phyloP scores from a whole-genome alignment of 2,797 vertebrate genomes.

The Sebastes melanostomus region DNA sequence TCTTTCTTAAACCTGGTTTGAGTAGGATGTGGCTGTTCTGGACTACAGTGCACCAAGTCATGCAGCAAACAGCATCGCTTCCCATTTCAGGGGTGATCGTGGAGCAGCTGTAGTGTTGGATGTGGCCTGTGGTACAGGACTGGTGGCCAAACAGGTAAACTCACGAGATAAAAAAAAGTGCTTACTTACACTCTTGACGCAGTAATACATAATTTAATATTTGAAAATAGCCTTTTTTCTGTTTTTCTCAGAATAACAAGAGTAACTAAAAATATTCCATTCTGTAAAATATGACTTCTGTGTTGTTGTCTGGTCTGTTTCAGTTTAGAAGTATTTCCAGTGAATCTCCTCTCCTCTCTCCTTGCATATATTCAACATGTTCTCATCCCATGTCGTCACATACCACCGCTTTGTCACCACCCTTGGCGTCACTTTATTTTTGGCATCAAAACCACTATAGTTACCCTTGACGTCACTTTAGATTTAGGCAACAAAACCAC shows the following conservation, averaged over 20 bases:
- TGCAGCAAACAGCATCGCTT: slow-evolving; percentile 81
- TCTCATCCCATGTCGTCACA: no score
- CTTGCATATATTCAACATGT: not conserved
- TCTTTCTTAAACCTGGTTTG: not conserved
- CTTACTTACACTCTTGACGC: not conserved
- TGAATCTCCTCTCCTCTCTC: not conserved
- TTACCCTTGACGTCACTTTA: no score
- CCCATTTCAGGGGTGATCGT: slow-evolving; percentile 69
- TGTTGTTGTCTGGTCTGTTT: not conserved
- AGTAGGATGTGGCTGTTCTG: slow-evolving; percentile 85
- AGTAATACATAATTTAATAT: not conserved
- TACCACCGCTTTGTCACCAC: no score
- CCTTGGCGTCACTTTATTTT: no score
- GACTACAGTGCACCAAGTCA: slow-evolving; percentile 86
- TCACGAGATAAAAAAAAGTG: not conserved
- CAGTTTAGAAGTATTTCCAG: not conserved
- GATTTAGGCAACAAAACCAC: no score
- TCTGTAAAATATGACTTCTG: not conserved
- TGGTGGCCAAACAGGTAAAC: slow-evolving; percentile 84
- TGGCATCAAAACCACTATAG: no score
- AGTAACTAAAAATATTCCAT: not conserved
- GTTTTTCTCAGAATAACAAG: not conserved
- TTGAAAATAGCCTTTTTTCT: not conserved
- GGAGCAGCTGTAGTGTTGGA: slow-evolving; percentile 84
- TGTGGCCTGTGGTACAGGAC: slow-evolving; percentile 92